Base-by-base conservation (phyloP, 1,140 invertebrate species). In the Halesus radiatus region DNA sequence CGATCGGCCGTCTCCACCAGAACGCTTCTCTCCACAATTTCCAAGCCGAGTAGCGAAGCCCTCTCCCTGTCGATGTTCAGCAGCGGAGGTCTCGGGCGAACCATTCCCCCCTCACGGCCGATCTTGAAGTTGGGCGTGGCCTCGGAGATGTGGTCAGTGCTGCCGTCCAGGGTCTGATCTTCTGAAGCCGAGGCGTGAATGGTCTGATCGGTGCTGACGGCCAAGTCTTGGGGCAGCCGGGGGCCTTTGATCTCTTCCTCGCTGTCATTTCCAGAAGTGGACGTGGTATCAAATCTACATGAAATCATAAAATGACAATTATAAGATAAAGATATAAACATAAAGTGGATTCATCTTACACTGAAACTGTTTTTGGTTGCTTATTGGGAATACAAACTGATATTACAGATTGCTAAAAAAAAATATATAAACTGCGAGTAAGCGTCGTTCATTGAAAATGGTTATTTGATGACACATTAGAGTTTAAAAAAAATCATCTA, bases 101-200 rank as follows among this genome's bases (percentile, higher is more conserved):
- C 89, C 1, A 81, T 32, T 5, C 89, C 88, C 0, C 86, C 87
- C 54, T 90, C 91, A 6, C 91, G 92, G 0, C 92, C 92, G 7
- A 93, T 86, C 75, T 91, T 91, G 84, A 93, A 93, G 79, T 89
- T 91, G 37, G 91, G 90, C 18, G 89, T 86, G 64, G 90, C 86
- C 81, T 89, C 88, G 10, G 85, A 87, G 66, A 72, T 62, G 37
- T 45, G 32, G 16, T 81, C 72, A 16, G 52, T 54, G 50, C 45
- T 56, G 22, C 88, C 88, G 82, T 88, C 87, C 84, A 85, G 85
- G 72, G 89, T 89, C 80, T 90, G 88, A 76, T 87, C 85, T 26
- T 83, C 85, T 0, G 88, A 88, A 58, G 89, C 88, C 81, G 78
- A 80, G 23, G 82, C 79, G 52, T 83, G 79, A 16, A 89, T 87